These are phyloP conservation scores for Chironomus striatipennis DNA, from an alignment of 1,140 invertebrate species.

Conservation along the genomic window DNA sequence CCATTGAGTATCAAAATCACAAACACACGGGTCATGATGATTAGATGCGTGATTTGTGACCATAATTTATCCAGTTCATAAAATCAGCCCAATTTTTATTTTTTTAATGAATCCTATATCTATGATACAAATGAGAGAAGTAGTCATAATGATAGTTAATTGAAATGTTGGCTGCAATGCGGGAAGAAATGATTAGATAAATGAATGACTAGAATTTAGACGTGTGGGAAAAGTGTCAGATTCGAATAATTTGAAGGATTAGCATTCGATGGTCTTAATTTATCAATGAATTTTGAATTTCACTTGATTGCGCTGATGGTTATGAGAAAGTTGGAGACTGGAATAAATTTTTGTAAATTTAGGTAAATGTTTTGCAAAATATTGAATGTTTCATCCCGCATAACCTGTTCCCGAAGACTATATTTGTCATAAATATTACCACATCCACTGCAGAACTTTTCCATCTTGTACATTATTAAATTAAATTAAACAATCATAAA, in stretches of 20 bases:
- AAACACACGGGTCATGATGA: background rate
- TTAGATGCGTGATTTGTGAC: constrained; percentile 20
- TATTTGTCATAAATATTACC: no score
- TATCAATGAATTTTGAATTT: no score
- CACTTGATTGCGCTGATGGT: no score
- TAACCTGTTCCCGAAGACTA: no score
- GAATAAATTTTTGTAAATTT: background rate
- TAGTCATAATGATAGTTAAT: constrained; percentile 10
- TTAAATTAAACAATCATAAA: no score
- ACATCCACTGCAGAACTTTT: no score
- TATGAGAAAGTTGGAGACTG: no score
- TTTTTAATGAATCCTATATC: background rate
- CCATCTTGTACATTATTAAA: no score
- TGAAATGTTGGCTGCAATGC: constrained; percentile 20
- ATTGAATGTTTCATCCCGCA: no score
- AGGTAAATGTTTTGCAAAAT: no score
- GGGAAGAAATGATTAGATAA: background rate
- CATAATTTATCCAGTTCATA: background rate
- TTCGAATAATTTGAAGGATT: background rate
- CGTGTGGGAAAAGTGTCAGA: constrained; percentile 1
- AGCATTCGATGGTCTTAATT: no score
- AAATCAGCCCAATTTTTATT: background rate
- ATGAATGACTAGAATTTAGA: background rate
- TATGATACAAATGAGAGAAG: background rate
- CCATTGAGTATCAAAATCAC: no score